Base-by-base conservation (phyloP, 2,113 vertebrate species). In the Abramis brama region DNA sequence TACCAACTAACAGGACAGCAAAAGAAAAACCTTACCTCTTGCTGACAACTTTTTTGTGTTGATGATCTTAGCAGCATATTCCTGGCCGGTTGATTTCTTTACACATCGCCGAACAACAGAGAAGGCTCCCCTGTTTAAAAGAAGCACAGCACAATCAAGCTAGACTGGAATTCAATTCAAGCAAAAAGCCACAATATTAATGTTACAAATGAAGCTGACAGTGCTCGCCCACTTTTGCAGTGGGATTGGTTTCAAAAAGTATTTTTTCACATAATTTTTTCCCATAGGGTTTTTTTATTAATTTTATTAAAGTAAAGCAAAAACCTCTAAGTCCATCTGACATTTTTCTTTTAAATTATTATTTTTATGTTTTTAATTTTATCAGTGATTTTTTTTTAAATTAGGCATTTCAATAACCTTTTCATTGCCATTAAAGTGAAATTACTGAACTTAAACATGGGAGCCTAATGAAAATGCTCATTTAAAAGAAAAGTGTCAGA, bases 41-140 rank as follows among this genome's bases (percentile, higher is more conserved):
- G 97, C 97, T 36, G 98, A 99, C 88, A 99, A 94, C 93, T 99
- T 99, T 95, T 99, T 99, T 75, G 98, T 99, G 94, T 99, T 99
- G 91, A 99, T 99, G 86, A 99, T 99, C 95, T 99, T 99, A 86
- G 98, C 98, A 91, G 98, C 98, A 93, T 98, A 99, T 91, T 99
- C 98, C 94, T 99, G 98, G 33, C 96, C 96, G 3, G 97, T 97
- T 84, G 95, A 96, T 93, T 98, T 99, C 95, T 99, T 99, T 89
- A 99, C 96, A 88, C 98, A 99, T 91, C 98, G 96, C 84, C 97
- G 97, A 62, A 99, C 98, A 78, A 99, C 94, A 33, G 98, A 99
- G 93, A 99, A 99, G 93, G 98, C 98, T 89, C 98, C 98, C 96
- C 98, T 99, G 91, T 60, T 91, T 15, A 84, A 79, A 87, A 12